Evolutionary conservation across 2,797 vertebrate species (phyloP), one percentile per base, ranked within the genome.

Genomic region (Falco concolor): DNA sequence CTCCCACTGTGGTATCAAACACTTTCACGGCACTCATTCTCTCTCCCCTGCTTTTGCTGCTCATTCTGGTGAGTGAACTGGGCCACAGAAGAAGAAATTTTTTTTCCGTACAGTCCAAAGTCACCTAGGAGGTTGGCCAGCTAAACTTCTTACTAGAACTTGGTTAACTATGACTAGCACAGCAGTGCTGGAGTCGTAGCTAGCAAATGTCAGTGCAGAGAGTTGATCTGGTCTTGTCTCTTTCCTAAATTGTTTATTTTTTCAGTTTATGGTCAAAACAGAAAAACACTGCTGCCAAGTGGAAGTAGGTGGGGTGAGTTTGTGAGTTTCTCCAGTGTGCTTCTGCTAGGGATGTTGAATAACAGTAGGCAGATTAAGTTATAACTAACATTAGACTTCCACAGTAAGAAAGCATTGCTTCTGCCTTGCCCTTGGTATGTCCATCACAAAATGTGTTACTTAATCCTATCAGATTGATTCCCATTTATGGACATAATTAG

Each of bases 21-120:
- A 98, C 99, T 16, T 99, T 99, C 98, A 99, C 99, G 0, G 99
- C 99, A 2, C 90, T 99, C 64, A 97, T 99, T 96, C 98, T 99
- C 59, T 99, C 99, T 1, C 99, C 99, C 0, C 93, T 99, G 86
- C 98, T 99, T 53, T 98, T 99, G 70, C 98, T 99, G 94, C 98
- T 99, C 84, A 98, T 99, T 86, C 98, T 99, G 98, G 99, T 99
- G 96, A 98, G 98, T 97, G 63, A 78, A 40, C n/a, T 88, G 67
- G 30, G 53, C 56, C 42, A 45, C 47, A 67, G 22, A 59, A 61
- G 12, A 63, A 9, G 9, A 78, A 2, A 8, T 8, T 4, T 3
- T 44, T 13, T 36, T 27, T 36, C 49, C 2, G 17, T n/a, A 13
- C 77, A 60, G 16, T 70, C 53, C 21, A 38, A 45, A 79, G 84